A percentile compares a stretch with the other conserved stretches of the same genome.
phyloP scores from a whole-genome alignment of 23 tunicate species.

The Clavelina lepadiformis region DNA sequence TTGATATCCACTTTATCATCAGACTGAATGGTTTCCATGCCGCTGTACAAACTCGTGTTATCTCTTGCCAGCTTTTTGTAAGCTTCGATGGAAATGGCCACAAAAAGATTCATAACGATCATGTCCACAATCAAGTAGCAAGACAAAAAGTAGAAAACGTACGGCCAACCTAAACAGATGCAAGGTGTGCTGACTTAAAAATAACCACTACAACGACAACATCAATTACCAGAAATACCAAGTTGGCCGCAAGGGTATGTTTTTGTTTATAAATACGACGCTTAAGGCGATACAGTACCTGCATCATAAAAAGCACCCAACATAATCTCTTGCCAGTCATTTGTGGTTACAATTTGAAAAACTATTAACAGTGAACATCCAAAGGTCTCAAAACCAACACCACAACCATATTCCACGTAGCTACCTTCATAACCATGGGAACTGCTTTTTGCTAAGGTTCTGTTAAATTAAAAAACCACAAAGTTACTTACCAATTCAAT shows the following conservation, averaged over 20 bases:
- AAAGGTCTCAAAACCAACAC: slow-evolving; percentile 88
- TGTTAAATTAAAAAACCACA: slow-evolving; percentile 5
- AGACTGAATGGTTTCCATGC: too few species aligned
- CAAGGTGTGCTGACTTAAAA: too few species aligned
- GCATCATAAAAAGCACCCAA: slow-evolving; percentile 73
- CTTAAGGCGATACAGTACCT: too few species aligned
- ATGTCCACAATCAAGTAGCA: slow-evolving; percentile 91
- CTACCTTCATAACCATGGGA: slow-evolving; percentile 66
- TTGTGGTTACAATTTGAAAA: slow-evolving; percentile 89
- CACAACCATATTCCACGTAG: slow-evolving; percentile 87
- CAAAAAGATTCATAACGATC: slow-evolving; percentile 96
- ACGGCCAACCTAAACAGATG: slow-evolving; percentile 58
- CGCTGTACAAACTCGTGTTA: slow-evolving; percentile 13
- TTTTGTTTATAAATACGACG: too few species aligned
- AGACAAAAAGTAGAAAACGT: slow-evolving; percentile 63
- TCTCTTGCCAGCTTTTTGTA: slow-evolving; percentile 82
- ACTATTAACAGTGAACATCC: slow-evolving; percentile 82
- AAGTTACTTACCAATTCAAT: not conserved
- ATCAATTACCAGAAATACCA: too few species aligned
- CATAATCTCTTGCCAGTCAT: slow-evolving; percentile 99
- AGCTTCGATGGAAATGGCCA: slow-evolving; percentile 95
- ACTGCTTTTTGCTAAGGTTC: slow-evolving; percentile 46
- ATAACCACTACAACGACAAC: too few species aligned
- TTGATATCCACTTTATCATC: too few species aligned
- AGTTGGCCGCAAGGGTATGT: too few species aligned